Evolutionary conservation across 1,140 invertebrate genomes (phyloP), one percentile per base, ranked within the genome.

Genomic region (Caenorhabditis briggsae): DNA sequence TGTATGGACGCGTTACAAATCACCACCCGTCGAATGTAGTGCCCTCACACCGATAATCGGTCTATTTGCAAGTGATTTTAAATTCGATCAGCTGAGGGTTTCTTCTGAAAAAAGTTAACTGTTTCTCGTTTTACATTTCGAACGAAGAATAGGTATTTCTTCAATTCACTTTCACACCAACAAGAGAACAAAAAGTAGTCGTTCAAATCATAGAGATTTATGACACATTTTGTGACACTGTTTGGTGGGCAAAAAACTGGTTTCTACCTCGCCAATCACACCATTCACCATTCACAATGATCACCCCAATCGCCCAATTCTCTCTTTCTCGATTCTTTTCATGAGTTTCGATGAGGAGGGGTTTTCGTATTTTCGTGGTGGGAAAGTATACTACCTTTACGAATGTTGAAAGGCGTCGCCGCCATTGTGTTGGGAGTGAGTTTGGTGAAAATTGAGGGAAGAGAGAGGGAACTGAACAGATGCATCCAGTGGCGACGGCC

Each of bases 131-230:
- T 6, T 50, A 11, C 5, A 20, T 78, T 23, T 53, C 23, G n/a
- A 78, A 9, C 23, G 18, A 5, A 14, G 23, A 78, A 53, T 46
- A 12, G 46, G 70, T 50, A 7, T 53, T 78, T 9, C 46, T 50
- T 50, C 46, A 7, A 78, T 50, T 25, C 18, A 2, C n/a, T 50
- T 78, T 70, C 64, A 46, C 64, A 70, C 9, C 5, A 16, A 70
- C 12, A 14, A 9, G 18, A 46, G 46, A 53, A 78, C 46, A 78
- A 78, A 50, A 78, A 78, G 65, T 70, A 78, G 70, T 78, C 70
- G 70, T 78, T 78, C 70, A 78, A 78, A 78, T 78, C 70, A 78
- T 78, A 53, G 70, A n/a, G 70, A 78, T 78, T 78, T 78, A 78
- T 78, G 70, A 78, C 70, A 78, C 70, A 78, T 78, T 78, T 78